Conservation (phyloP, 2,888 invertebrate species). For the Ligdia adustata region DNA sequence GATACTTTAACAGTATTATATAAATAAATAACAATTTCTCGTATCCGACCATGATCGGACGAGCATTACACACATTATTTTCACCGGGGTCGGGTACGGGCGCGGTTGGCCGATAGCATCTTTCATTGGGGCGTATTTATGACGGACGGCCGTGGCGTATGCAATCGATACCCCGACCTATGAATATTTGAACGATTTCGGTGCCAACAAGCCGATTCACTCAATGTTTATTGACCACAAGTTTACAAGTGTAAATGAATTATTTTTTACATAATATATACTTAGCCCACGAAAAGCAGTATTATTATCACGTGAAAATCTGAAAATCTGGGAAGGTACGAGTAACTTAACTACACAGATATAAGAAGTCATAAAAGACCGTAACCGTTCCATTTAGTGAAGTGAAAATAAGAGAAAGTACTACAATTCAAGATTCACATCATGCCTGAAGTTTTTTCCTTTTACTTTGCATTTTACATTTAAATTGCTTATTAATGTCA, state of each 20-base stretch:
- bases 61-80: slow-evolving; percentile 47
- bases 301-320: too few relatives aligned
- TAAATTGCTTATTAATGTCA: too few relatives aligned
- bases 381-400: too few relatives aligned
- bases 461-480: too few relatives aligned
- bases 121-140: slow-evolving; percentile 70
- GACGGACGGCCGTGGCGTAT: slow-evolving; percentile 41
- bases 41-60: slow-evolving; percentile 6
- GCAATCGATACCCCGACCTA: slow-evolving; percentile 66
- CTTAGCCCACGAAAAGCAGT: too few relatives aligned
- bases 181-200: slow-evolving; percentile 77
- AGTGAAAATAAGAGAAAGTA: too few relatives aligned
- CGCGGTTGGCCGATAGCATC: slow-evolving; percentile 72
- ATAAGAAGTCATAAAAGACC: too few relatives aligned
- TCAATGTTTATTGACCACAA: slow-evolving; percentile 2
- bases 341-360: too few relatives aligned
- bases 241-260: slow-evolving; percentile 6
- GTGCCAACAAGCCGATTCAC: slow-evolving; percentile 54
- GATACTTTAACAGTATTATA: slow-evolving; percentile 1
- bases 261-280: too few relatives aligned
- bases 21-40: slow-evolving; percentile 17
- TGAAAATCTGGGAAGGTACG: too few relatives aligned
- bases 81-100: slow-evolving; percentile 59
- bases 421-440: too few relatives aligned
- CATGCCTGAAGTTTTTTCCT: too few relatives aligned